Conservation (phyloP, 1,140 invertebrate species). For the Neotoxoptera formosana region DNA sequence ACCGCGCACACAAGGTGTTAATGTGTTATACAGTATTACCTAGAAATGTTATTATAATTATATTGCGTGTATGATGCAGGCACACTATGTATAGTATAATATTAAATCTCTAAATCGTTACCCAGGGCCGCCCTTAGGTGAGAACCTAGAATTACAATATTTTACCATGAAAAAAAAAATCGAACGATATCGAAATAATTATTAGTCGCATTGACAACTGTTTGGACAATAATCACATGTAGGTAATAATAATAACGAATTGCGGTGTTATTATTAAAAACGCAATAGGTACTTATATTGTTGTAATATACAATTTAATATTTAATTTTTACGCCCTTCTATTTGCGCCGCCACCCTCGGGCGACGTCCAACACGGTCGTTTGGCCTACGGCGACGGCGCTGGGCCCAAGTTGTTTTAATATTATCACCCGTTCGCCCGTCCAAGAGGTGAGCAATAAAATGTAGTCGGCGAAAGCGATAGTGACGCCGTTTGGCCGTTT, state of each 20-base stretch:
- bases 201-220: not conserved
- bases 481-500: not conserved
- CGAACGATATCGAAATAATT: not conserved
- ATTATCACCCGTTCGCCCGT: not conserved
- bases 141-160: not conserved
- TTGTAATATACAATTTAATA: not conserved
- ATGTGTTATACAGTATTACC: not conserved
- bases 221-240: not conserved
- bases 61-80: not conserved
- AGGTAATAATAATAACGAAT: not conserved
- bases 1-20: not conserved
- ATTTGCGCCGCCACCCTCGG: not conserved
- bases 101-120: not conserved
- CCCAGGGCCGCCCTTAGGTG: not conserved
- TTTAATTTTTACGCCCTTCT: constrained; percentile 12
- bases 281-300: not conserved
- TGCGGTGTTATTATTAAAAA: not conserved
- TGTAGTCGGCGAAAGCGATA: not conserved
- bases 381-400: not conserved
- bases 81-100: not conserved
- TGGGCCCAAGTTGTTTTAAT: not conserved
- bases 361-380: not conserved
- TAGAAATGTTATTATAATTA: not conserved
- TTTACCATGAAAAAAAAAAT: not conserved
- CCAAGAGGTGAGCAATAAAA: not conserved